Base-by-base conservation (phyloP, 2,797 vertebrate species). In the Vespertilio murinus region DNA sequence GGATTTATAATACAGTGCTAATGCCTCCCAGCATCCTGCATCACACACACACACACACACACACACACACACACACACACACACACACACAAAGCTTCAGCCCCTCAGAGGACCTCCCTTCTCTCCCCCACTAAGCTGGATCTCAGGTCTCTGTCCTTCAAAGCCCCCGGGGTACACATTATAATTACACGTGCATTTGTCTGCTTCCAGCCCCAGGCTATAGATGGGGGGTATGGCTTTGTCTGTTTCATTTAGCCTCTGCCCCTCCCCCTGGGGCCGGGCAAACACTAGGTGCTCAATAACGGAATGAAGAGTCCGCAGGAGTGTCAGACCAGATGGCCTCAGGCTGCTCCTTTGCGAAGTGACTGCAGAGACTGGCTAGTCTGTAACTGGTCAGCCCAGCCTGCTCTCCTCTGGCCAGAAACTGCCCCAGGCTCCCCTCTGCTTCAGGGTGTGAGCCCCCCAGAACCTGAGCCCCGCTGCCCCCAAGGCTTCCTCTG, bases 371-470 rank as follows among this genome's bases (percentile, higher is more conserved):
- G 20, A 5, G 42, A 61, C 42, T 52, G 42, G 35, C 10, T 69
- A 5, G 40, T 35, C 49, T 30, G 23, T 30, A 17, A 42, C 20
- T 49, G 59, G 6, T 52, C 49, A 25, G 0, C 45, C 7, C 12
- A 0, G n/a, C 40, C 12, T 0, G n/a, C 40, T 8, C 5, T 1
- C 13, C 33, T 33, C 30, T 5, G 6, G 56, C 30, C 30, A 40
- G 65, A 69, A 87, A 23, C 73, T 28, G 64, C 78, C 14, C 10
- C 2, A 13, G 35, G 6, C 38, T 18, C 82, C 75, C 23, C n/a
- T 80, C 10, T 13, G 61, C 77, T 54, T 61, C 16, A 54, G 69
- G 49, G 69, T 38, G 13, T 38, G 45, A 82, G 71, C 38, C 56
- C 14, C 4, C 65, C 47, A 49, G 65, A 85, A 4, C 23, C 52